Base-by-base conservation (phyloP, 2,113 vertebrate genomes). In the Rhinoderma darwinii region DNA sequence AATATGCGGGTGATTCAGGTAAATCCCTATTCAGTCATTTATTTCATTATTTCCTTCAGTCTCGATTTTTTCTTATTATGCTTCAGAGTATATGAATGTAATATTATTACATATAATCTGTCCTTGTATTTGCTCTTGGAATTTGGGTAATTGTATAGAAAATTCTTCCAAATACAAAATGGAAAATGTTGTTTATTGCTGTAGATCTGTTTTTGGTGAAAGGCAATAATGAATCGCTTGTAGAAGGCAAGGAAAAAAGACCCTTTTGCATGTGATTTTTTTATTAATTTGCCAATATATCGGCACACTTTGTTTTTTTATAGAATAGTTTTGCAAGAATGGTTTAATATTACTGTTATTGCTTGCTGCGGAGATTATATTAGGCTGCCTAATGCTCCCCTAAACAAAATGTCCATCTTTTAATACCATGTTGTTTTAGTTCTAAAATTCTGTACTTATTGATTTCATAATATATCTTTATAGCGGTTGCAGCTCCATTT, bases 1-100 rank as follows among this genome's bases (percentile, higher is more conserved):
- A 99, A 99, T 91, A 99, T 98, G 97, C 93, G 97, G 25, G 98
- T 99, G 51, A 99, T 99, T 88, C 98, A 99, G 97, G 98, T 99
- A 91, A 47, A 41, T 30, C 12, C 37, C 8, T 22, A 41, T 22
- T 39, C 9, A 18, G 4, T 35, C 8, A 14, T 14, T 43, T 4
- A 9, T 61, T 63, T 32, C 10, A n/a, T n/a, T 4, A 30, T 25
- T 22, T 37, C 43, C 43, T 47, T 15, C 5, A 76, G 30, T 25
- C 22, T 44, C 25, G 50, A 76, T 18, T 50, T 17, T 43, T 63
- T 43, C 35, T 27, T 61, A 6, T 59, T 79, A 37, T 59, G 4
- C 22, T 18, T 9, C 20, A 20, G 12, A 11, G 14, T 37, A 25
- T 37, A 56, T 30, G 32, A 8, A 1, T 56, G n/a, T 8, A 14